phyloP scores from a whole-genome alignment of 2,113 vertebrate genomes.

The Glaucomys volans region DNA sequence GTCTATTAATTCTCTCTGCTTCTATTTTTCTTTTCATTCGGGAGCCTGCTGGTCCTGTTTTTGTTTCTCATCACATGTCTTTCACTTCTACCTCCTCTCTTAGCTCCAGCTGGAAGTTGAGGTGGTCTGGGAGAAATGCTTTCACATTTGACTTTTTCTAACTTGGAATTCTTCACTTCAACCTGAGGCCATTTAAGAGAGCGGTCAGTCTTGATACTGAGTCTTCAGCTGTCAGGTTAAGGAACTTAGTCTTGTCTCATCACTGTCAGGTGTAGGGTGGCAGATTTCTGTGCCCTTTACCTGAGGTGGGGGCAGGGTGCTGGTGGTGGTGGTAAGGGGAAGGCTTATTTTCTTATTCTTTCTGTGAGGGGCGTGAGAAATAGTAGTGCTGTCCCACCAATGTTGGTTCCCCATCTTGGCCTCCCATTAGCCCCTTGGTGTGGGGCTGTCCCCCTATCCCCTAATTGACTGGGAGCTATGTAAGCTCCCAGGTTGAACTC shows the following conservation, averaged over 20 bases:
- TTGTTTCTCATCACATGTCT: conserved; percentile 2
- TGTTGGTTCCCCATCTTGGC: not conserved
- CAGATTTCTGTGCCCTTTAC: not conserved
- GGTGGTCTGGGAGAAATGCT: conserved; percentile 45
- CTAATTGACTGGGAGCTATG: conserved; percentile 58
- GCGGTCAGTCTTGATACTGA: not conserved
- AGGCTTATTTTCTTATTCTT: not conserved
- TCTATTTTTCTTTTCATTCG: not conserved
- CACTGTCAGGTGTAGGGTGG: not conserved
- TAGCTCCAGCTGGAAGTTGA: conserved; percentile 13
- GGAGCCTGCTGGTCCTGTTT: conserved; percentile 21
- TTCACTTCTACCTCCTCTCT: conserved; percentile 38
- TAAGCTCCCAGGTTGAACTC: conserved; percentile 80
- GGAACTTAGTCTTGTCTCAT: not conserved
- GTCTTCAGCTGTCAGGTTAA: not conserved
- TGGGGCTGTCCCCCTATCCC: not conserved
- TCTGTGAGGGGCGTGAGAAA: not conserved
- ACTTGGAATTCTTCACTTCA: conserved; percentile 49
- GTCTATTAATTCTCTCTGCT: not conserved
- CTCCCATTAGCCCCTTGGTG: not conserved
- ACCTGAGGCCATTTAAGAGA: not conserved
- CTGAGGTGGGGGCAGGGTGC: not conserved
- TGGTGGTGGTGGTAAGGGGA: not conserved
- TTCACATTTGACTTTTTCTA: conserved; percentile 30
- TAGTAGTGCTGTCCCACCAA: not conserved